These are phyloP conservation scores for Falco rusticolus DNA, from an alignment of 2,797 vertebrate genomes.

Conservation along the genomic window DNA sequence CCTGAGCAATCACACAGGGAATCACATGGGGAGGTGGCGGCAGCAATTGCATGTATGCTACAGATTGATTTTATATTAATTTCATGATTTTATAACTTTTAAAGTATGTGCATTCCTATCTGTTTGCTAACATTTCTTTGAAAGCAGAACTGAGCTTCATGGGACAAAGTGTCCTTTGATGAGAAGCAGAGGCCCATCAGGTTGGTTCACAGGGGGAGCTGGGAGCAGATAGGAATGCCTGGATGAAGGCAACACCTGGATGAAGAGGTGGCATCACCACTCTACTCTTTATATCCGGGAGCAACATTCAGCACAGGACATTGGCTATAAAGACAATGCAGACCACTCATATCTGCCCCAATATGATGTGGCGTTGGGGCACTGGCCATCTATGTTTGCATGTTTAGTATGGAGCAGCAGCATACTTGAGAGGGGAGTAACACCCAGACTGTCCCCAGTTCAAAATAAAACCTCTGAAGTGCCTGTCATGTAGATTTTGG, in stretches of 20 bases:
- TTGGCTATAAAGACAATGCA: not conserved
- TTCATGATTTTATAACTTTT: not conserved
- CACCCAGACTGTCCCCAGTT: not conserved
- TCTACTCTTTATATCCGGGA: not conserved
- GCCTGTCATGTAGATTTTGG: not conserved
- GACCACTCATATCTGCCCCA: rapidly evolving
- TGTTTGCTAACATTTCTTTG: not conserved
- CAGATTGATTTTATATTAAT: not conserved
- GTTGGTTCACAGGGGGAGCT: not conserved
- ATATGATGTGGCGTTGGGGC: not conserved
- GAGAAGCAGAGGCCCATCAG: not conserved
- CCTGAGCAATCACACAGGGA: not conserved
- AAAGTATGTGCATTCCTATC: not conserved
- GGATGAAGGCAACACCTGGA: not conserved
- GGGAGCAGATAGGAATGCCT: not conserved
- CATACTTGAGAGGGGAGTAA: not conserved
- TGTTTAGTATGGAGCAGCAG: not conserved
- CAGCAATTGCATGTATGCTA: not conserved
- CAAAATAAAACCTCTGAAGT: not conserved
- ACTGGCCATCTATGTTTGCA: not conserved
- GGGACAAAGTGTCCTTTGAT: not conserved
- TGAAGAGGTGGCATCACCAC: not conserved
- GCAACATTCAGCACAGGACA: not conserved
- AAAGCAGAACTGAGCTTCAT: not conserved
- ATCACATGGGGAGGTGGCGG: not conserved